Base-by-base conservation (phyloP, 2,888 invertebrate genomes). In the Crossocerus cetratus region DNA sequence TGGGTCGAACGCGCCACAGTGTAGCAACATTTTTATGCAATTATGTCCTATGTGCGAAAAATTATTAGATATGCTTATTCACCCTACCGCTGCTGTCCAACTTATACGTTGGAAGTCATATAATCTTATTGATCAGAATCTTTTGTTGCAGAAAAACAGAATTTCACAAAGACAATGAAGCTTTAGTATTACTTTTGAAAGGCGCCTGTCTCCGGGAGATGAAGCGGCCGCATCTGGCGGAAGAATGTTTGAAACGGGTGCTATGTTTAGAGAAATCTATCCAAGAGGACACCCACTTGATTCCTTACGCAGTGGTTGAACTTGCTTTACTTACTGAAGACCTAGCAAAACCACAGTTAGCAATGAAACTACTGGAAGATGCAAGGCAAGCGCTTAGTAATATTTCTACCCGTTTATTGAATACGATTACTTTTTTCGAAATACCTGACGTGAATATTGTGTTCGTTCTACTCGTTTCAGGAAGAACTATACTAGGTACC, bases 291-390 rank as follows among this genome's bases (percentile, higher is more conserved):
- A 93, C 92, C 0, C 98, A 96, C 91, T 90, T 99, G 66, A 91
- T 96, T 16, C 98, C 98, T 0, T 98, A 96, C 90, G 94, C 97
- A 2, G 92, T 94, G 61, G 95, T 96, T 14, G 98, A 99, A 90
- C 92, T 97, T 84, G 98, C 96, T 0, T 92, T 96, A 86, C 92
- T 98, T 68, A 93, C 96, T 87, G 93, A 94, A 86, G 92, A 94
- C 53, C 93, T 94, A 77, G 95, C 95, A 5, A 93, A 95, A 58
- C 91, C 90, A 55, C 92, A 93, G 32, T 93, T 93, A 63, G 96
- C 97, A 1, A 91, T 94, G 69, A 91, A 93, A 13, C 92, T 95
- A 69, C 91, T 98, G 45, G 95, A 96, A 81, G 95, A 96, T 83
- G 96, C 96, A 8, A 97, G 95, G 97, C 97, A 92, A 90, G 92